These are phyloP conservation scores for Nysson spinosus DNA, from an alignment of 2,888 invertebrate genomes.

Conservation along the genomic window DNA sequence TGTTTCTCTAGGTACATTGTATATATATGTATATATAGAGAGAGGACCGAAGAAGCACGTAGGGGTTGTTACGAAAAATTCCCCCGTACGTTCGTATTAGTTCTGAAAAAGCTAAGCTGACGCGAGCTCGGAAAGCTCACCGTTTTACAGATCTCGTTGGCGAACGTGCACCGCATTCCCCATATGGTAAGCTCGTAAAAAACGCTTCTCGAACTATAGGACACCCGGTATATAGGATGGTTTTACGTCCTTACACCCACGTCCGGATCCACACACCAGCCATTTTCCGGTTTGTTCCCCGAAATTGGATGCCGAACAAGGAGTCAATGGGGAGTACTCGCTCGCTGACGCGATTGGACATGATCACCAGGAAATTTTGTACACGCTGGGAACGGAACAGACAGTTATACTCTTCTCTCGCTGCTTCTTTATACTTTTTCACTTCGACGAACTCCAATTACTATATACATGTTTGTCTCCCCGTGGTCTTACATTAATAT, in stretches of 20 bases:
- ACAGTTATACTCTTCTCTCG: too few relatives aligned
- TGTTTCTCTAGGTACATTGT: too few relatives aligned
- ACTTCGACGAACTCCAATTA: too few relatives aligned
- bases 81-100: too few relatives aligned
- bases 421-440: too few relatives aligned
- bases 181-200: conserved; percentile 15
- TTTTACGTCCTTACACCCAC: conserved; percentile 12
- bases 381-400: not conserved
- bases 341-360: conserved; percentile 19
- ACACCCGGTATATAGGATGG: not conserved
- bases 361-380: conserved; percentile 22
- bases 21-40: too few relatives aligned
- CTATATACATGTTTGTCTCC: too few relatives aligned
- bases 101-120: conserved; percentile 19
- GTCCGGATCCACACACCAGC: conserved; percentile 3
- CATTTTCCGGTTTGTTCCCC: conserved; percentile 32
- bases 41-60: too few relatives aligned
- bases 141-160: conserved; percentile 35
- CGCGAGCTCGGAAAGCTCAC: conserved; percentile 30
- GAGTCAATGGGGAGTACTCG: conserved; percentile 16
- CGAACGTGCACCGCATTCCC: conserved; percentile 36
- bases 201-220: conserved; percentile 9
- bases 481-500: too few relatives aligned
- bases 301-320: conserved; percentile 37
- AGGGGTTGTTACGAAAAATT: too few relatives aligned